Evolutionary conservation across 2,797 vertebrate genomes (phyloP).

Genomic region (Pristis pectinata): DNA sequence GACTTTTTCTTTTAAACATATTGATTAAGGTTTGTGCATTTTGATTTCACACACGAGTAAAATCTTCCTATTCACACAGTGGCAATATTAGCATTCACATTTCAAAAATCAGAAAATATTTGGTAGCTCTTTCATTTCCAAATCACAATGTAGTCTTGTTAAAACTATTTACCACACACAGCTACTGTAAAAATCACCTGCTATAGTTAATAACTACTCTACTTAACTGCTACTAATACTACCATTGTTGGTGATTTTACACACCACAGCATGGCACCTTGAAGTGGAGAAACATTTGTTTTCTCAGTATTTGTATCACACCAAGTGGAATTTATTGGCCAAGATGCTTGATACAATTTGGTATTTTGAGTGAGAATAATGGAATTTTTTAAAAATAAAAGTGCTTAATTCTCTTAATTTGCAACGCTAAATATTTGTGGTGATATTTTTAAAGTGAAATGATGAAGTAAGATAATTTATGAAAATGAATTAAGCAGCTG

Average conservation of each 20-base stretch:
- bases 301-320: constrained; percentile 12
- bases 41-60: background rate
- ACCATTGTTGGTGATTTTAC: background rate
- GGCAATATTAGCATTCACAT: constrained; percentile 11
- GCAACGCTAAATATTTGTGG: constrained; percentile 8
- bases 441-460: constrained; percentile 6
- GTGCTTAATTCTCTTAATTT: constrained; percentile 1
- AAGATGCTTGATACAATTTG: background rate
- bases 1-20: background rate
- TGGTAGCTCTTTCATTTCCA: background rate
- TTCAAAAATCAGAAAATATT: constrained; percentile 36
- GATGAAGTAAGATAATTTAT: background rate
- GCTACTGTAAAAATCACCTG: background rate
- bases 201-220: constrained; percentile 19
- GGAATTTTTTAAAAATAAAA: background rate
- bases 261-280: constrained; percentile 11
- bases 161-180: background rate
- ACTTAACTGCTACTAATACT: background rate
- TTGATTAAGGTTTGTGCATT: constrained; percentile 23
- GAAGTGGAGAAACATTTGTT: background rate
- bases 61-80: background rate
- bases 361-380: constrained; percentile 4
- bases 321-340: background rate
- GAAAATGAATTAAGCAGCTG: constrained; percentile 25
- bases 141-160: constrained; percentile 4